Evolutionary conservation across 2,113 vertebrate genomes (phyloP), one percentile per base, ranked within the genome.

Genomic region (Laticauda colubrina): DNA sequence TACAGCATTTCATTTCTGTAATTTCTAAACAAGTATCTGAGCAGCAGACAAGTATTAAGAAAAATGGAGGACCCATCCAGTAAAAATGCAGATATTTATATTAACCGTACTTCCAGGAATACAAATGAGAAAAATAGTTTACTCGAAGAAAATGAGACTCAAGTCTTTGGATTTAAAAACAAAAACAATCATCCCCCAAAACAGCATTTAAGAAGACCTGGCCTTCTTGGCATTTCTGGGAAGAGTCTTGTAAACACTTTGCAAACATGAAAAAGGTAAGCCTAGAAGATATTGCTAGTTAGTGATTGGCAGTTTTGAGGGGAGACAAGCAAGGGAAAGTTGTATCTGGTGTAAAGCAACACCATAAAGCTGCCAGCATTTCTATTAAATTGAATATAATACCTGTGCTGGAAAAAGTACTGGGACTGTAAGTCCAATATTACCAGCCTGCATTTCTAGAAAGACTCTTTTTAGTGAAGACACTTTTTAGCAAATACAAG

Each of bases 401-500:
- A 96, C 94, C 95, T 96, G 93, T 94, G 96, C 95, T 96, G 94
- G 6, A 0, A 91, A 11, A 91, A 94, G 93, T 1, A 92, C 92
- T 93, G 87, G 53, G 95, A 95, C 90, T 91, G 93, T 0, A 43
- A 81, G 93, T 94, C 89, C 57, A 91, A 85, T 88, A 95, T 93
- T 96, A 92, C 92, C 94, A 87, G 92, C 95, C 94, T 95, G 48
- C 91, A 89, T 93, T 90, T 90, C 1, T 61, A 59, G 21, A 87
- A 96, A 94, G 94, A 95, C 95, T 95, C 95, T 96, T 94, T 94
- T 94, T 15, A 97, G 95, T 93, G 97, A 97, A 95, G 96, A 97
- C 94, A 95, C 96, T 97, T 98, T 97, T 96, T 96, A 96, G 97
- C 96, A 93, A 91, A 91, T 93, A 95, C 93, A 95, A 95, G 94